phyloP scores from a whole-genome alignment of 2,113 vertebrate species.

The Actenoides lindsayi region DNA sequence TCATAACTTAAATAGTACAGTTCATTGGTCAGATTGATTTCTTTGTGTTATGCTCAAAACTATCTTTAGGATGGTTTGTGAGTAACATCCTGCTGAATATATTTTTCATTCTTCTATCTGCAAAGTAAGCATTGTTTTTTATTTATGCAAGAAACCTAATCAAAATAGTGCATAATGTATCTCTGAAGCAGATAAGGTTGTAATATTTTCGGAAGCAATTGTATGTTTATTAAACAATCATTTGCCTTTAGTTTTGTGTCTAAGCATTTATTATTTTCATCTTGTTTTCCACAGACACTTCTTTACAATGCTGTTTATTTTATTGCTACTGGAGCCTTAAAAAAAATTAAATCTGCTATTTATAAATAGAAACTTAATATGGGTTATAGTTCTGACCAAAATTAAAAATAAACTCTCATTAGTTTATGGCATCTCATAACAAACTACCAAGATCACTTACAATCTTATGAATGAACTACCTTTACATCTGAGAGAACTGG shows the following conservation, averaged over 20 bases:
- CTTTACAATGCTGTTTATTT: background rate
- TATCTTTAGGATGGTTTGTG: background rate
- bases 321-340: background rate
- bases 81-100: background rate
- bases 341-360: background rate
- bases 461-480: background rate
- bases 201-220: background rate
- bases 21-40: background rate
- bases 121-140: background rate
- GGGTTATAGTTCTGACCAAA: background rate
- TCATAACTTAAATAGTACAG: background rate
- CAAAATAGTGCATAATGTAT: background rate
- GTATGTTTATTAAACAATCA: background rate
- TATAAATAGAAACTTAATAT: background rate
- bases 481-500: slow-evolving; percentile 23
- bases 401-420: background rate
- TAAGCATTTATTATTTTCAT: slow-evolving; percentile 22
- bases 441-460: background rate
- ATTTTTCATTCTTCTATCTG: background rate
- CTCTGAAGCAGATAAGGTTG: background rate
- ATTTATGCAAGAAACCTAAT: background rate
- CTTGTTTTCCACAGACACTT: slow-evolving; percentile 7
- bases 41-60: background rate
- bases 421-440: background rate
- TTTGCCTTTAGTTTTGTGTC: background rate